Evolutionary conservation across 1,140 invertebrate species (phyloP), one percentile per base, ranked within the genome.

Genomic region (Steinernema khuongi): DNA sequence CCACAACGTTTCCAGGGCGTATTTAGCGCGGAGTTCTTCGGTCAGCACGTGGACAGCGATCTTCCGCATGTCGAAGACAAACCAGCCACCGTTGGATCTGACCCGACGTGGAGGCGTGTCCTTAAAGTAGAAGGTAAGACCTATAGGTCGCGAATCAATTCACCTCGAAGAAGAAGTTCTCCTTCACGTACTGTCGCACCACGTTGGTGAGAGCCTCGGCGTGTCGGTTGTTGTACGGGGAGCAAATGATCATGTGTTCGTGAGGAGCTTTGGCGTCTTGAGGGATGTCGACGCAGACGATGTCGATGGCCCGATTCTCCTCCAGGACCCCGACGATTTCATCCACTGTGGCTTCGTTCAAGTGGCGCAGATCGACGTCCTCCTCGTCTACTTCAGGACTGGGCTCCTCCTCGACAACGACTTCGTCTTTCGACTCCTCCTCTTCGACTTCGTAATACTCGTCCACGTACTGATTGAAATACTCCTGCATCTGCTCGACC

Each of bases 401-500:
- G 14, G 19, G 14, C 7, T 60, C 50, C 4, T 60, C 50, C 19
- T 60, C 50, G 26, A 7, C 2, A 14, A 22, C 50, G 14, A n/a
- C 50, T 60, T 60, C 70, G 4, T 19, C 66, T 70, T 70, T 70
- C 22, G 18, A 28, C 4, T 33, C 71, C 1, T 1, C 73, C 30
- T 74, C 71, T 26, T 74, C 74, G 1, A 28, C 26, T 26, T 60
- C 50, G 50, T 60, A 60, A 30, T 75, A 75, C 33, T 75, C 74
- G 7, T 75, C 71, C 4, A 71, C 73, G 33, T 75, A 75, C 50
- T 75, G 74, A 14, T 66, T 31, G 31, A 67, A 75, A 31, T 75
- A 75, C n/a, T 75, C 50, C 33, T 74, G 43, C 72, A 75, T 75
- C 70, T 76, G 72, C 14, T 33, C n/a, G 11, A 75, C 67, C 14